Base-by-base conservation (phyloP, 2,888 invertebrate species). In the Gryllus longicercus region DNA sequence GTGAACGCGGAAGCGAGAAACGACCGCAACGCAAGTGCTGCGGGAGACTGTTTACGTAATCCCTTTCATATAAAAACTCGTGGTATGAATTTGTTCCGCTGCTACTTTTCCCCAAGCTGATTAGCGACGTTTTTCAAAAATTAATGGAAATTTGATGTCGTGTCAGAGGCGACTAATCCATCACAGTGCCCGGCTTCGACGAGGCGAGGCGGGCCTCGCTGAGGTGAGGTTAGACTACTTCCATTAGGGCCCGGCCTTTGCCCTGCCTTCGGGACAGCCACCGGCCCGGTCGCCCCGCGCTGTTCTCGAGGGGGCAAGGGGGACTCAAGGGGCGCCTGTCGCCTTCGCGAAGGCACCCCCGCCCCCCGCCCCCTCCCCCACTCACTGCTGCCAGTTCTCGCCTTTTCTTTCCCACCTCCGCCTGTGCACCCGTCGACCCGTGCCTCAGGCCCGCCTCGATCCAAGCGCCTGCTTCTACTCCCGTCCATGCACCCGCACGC, bases 91-190 rank as follows among this genome's bases (percentile, higher is more conserved):
- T 63, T 63, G 63, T 63, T 80, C 76, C 77, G 78, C 50, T 51
- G 81, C 76, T 78, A 78, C 80, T 81, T 81, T 81, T 80, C 82
- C 81, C 80, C 79, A 81, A 81, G 81, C 82, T 82, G 82, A 82
- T 82, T 82, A 82, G 80, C 80, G 80, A 82, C 80, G 82, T 82
- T 82, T 82, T 83, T 81, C 80, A 83, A 81, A 83, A 83, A 83
- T 83, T 83, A 83, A 83, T 83, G 82, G 83, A 83, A 83, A 83
- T 83, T 83, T 83, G 82, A 83, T 83, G 83, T 83, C 82, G 80
- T 81, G 82, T 82, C 83, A 82, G 80, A 75, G 80, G 76, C 78
- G 76, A 80, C 79, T 82, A 82, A 83, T 82, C 82, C 83, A 82
- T 82, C 82, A 81, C 81, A n/a, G 38, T n/a, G 77, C 77, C 23